phyloP scores from a whole-genome alignment of 2,113 vertebrate genomes.

The Chroicocephalus ridibundus region DNA sequence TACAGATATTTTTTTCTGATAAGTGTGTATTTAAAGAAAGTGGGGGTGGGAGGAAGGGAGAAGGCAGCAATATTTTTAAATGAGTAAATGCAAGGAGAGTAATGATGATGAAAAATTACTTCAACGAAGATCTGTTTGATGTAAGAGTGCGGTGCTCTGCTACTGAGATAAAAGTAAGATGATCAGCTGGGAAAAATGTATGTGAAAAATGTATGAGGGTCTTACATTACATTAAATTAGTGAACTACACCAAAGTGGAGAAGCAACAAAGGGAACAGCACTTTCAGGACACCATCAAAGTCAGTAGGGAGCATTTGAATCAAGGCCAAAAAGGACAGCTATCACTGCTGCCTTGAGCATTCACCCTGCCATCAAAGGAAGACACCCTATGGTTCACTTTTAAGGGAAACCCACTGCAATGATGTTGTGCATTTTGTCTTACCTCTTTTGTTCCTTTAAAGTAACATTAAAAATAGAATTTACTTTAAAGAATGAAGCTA shows the following conservation, averaged over 20 bases:
- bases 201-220: neutral
- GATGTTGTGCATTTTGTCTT: neutral
- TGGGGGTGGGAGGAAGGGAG: fast-evolving
- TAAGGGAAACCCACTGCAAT: neutral
- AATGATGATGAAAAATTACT: neutral
- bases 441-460: neutral
- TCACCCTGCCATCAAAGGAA: neutral
- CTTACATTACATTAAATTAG: neutral
- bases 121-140: neutral
- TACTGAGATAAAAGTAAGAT: neutral
- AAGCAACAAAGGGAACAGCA: neutral
- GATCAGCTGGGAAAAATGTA: neutral
- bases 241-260: neutral
- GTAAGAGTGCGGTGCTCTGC: neutral
- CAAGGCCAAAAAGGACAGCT: neutral
- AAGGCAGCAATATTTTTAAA: neutral
- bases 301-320: neutral
- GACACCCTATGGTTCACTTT: neutral
- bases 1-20: neutral
- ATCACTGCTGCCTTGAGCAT: neutral
- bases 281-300: neutral
- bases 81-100: neutral
- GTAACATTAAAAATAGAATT: neutral
- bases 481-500: neutral
- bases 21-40: neutral